Percentiles rank a stretch among this genome's conserved stretches.
phyloP scores from a whole-genome alignment of 2,888 invertebrate genomes.

The Phalera bucephala region DNA sequence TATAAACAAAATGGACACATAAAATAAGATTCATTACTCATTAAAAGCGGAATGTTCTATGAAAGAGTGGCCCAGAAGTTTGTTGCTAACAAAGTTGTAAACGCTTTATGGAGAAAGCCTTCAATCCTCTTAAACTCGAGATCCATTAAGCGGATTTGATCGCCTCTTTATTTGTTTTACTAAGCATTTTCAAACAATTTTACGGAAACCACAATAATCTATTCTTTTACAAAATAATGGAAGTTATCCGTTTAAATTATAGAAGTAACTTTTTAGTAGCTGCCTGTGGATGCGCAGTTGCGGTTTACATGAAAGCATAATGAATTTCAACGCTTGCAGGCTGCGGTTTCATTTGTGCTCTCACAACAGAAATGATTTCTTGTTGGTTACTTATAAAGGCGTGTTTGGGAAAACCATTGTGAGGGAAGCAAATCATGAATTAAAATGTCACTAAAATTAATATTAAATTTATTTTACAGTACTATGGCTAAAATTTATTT shows the following conservation, averaged over 20 bases:
- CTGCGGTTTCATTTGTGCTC: conserved; percentile 12
- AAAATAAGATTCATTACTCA: conserved; percentile 14
- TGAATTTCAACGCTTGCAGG: conserved; percentile 12
- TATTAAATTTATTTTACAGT: conserved; percentile 48
- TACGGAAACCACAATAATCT: conserved; percentile 1
- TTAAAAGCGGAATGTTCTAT: conserved; percentile 1
- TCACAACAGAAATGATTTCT: background rate
- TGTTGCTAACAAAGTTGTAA: conserved; percentile 2
- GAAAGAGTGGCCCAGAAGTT: background rate
- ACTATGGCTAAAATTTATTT: conserved; percentile 58
- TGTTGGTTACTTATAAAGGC: background rate
- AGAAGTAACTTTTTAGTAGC: conserved; percentile 8
- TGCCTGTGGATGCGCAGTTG: conserved; percentile 14
- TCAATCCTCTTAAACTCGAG: background rate
- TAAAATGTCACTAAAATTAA: conserved; percentile 49
- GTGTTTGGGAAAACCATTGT: background rate
- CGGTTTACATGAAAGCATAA: conserved; percentile 18
- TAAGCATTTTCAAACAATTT: background rate
- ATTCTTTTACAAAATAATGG: background rate
- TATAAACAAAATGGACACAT: conserved; percentile 13
- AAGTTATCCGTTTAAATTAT: conserved; percentile 4
- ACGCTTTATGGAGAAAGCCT: background rate
- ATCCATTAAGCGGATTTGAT: background rate
- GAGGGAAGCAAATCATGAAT: background rate
- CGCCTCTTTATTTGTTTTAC: background rate